Conservation (phyloP, 2,888 invertebrate species). For the Macroteleia sp. region DNA sequence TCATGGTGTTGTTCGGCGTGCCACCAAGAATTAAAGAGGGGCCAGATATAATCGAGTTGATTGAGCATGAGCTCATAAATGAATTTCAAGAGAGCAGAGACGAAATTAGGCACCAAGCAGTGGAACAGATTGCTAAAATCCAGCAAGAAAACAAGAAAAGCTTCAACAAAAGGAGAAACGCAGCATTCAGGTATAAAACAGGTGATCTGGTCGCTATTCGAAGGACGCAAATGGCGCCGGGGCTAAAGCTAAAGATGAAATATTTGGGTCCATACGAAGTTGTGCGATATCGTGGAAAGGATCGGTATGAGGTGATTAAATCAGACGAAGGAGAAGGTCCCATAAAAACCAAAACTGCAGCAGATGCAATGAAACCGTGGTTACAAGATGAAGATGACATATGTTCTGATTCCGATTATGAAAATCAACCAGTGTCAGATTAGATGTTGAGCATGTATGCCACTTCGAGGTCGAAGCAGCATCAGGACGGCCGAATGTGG, state of each 20-base stretch:
- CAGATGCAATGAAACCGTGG: not conserved
- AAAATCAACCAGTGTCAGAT: no score
- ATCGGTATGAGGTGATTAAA: conserved; percentile 75
- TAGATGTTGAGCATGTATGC: no score
- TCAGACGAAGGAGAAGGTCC: conserved; percentile 71
- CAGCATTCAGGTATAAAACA: conserved; percentile 27
- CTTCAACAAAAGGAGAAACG: conserved; percentile 58
- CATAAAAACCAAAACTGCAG: not conserved
- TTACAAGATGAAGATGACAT: no score
- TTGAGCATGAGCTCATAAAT: conserved; percentile 59
- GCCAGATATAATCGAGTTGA: conserved; percentile 6
- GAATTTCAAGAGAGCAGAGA: conserved; percentile 53
- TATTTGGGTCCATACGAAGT: conserved; percentile 59
- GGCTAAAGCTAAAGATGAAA: conserved; percentile 51
- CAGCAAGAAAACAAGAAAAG: conserved; percentile 51
- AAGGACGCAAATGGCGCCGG: conserved; percentile 53
- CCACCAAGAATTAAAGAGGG: conserved; percentile 9
- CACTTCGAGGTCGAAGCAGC: no score
- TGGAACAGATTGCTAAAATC: conserved; percentile 53
- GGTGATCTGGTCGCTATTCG: conserved; percentile 56
- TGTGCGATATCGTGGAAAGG: conserved; percentile 66
- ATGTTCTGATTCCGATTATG: no score
- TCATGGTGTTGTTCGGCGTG: conserved; percentile 12
- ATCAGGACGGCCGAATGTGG: no score
- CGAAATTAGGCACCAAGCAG: conserved; percentile 53